Percentiles rank a stretch among this genome's conserved stretches.
Conservation (phyloP, 2,888 invertebrate species). For the Drosophila hamatofila region DNA sequence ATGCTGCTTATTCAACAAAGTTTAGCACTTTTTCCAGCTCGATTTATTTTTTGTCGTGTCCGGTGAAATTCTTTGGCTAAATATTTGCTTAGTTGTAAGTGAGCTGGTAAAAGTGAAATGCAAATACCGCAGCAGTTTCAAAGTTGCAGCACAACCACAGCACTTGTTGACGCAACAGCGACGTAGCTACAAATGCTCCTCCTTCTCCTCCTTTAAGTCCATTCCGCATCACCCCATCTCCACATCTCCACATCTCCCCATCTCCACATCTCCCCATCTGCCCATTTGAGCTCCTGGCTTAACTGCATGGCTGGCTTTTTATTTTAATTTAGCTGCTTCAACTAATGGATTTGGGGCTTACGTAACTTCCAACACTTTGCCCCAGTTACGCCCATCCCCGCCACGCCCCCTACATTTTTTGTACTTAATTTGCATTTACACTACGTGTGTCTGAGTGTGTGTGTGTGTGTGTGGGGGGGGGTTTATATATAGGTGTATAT, state of each 20-base stretch:
- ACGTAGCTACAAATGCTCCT: neutral
- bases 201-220: neutral
- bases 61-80: conserved; percentile 14
- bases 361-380: conserved; percentile 77
- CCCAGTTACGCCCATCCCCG: conserved; percentile 47
- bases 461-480: conserved; percentile 38
- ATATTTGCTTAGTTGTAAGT: conserved; percentile 32
- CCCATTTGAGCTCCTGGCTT: conserved; percentile 1
- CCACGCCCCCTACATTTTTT: neutral
- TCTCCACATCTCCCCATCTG: neutral
- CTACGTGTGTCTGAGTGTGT: conserved; percentile 30
- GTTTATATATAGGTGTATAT: conserved; percentile 27
- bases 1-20: neutral
- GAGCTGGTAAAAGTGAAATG: conserved; percentile 24
- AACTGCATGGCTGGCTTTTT: conserved; percentile 54
- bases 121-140: conserved; percentile 13
- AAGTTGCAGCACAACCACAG: conserved; percentile 21
- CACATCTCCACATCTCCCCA: neutral
- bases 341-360: conserved; percentile 80
- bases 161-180: conserved; percentile 52
- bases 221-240: neutral
- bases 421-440: conserved; percentile 75
- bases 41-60: neutral
- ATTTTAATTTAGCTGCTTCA: conserved; percentile 80
- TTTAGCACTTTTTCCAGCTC: neutral